Conservation (phyloP, 2,113 vertebrate genomes). For the Martes martes region DNA sequence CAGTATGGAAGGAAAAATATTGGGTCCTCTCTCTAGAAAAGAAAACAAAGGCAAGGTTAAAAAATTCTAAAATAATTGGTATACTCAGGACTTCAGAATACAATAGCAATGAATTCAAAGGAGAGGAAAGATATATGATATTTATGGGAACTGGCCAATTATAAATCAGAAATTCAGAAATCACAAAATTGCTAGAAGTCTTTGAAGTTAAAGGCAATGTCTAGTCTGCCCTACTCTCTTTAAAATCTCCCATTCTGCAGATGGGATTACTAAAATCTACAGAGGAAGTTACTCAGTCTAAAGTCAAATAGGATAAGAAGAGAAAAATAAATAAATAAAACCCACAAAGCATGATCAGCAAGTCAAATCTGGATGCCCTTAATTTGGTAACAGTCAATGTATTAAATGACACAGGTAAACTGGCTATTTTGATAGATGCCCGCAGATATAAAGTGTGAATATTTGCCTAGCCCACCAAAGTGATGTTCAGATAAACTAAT, state of each 20-base stretch:
- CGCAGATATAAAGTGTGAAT: not conserved
- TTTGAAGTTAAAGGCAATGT: not conserved
- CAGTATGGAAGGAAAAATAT: not conserved
- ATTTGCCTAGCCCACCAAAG: not conserved
- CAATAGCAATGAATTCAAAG: not conserved
- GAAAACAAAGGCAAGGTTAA: not conserved
- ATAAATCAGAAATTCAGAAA: not conserved
- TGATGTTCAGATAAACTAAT: not conserved
- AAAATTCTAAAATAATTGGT: not conserved
- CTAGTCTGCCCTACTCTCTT: not conserved
- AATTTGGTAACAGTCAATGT: not conserved
- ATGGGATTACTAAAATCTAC: not conserved
- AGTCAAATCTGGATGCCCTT: not conserved
- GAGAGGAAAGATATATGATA: not conserved
- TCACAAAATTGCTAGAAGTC: not conserved
- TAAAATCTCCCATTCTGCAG: not conserved
- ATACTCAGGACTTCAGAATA: too few species aligned
- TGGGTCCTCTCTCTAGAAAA: not conserved
- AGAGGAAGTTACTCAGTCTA: not conserved
- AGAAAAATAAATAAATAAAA: not conserved
- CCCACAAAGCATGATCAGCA: not conserved
- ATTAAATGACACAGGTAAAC: not conserved
- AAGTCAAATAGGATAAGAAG: not conserved
- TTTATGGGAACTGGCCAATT: accelerated
- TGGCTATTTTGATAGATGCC: not conserved